Base-by-base conservation (phyloP, 2,113 vertebrate genomes). In the Silurus glanis region DNA sequence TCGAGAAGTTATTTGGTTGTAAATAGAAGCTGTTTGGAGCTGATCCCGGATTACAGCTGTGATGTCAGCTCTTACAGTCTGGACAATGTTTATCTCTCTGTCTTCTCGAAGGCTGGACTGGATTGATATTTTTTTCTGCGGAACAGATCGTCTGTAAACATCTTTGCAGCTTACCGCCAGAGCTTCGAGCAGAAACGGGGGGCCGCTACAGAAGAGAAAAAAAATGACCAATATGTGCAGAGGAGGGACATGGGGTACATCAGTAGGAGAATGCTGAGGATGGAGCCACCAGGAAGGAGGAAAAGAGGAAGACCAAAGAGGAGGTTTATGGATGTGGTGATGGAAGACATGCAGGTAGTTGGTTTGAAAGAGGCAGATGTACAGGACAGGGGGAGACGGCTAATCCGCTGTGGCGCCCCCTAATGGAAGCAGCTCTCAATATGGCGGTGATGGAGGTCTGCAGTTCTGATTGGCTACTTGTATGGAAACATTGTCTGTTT, bases 161-260 rank as follows among this genome's bases (percentile, higher is more conserved):
- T 78, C 6, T 85, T n/a, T 78, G 83, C 53, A 85, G 66, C 14
- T 6, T 66, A 7, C 61, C 25, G 17, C n/a, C 56, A 82, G 74
- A 80, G 56, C 56, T 13, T 12, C 37, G 9, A 45, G 2, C 6
- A 53, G 47, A 58, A 79, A 25, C 6, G 14, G 7, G 7, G 76
- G n/a, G 9, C 25, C 17, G 14, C 0, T 58, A 37, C 37, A 6
- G 58, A 37, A 28, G 7, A 6, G n/a, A 16, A 19, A 4, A 56
- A 37, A 37, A 37, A 37, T 37, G 37, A 37, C 37, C 37, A 37
- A 37, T 37, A 37, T 37, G 21, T 16, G 23, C 49, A 25, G 10
- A 75, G 47, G 2, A 16, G 7, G 58, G 14, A 55, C 23, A 67
- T 2, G 74, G 37, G 12, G 10, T 58, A 47, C 64, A 67, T 86